Evolutionary conservation across 2,888 invertebrate species (phyloP), one percentile per base, ranked within the genome.

Genomic region (Apamea epomidion): DNA sequence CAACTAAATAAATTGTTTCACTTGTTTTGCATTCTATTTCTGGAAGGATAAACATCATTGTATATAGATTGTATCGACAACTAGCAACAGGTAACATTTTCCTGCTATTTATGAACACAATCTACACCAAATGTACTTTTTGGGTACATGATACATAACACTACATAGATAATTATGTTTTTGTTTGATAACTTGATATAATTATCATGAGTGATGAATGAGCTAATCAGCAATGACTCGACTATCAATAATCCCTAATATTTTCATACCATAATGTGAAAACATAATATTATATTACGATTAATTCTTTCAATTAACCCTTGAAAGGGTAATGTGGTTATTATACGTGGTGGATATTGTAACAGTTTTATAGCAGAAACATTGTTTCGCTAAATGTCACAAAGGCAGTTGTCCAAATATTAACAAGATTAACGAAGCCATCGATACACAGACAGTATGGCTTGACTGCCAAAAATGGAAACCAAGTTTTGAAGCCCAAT

Each of bases 1-100:
- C 76, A 82, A 76, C 62, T 42, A 64, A 76, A 81, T 48, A 83
- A 81, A 81, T 71, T 77, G 67, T 68, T 78, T 29, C 60, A 62
- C 45, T 45, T 45, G 37, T 29, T 48, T 68, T 45, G 21, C 32
- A 73, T 64, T 78, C 84, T 81, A 81, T 81, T 82, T 76, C 32
- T 64, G 62, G 48, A 29, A 6, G 37, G 62, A 69, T 83, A 80
- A 79, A 71, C 32, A 45, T 60, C 18, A 45, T 25, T 4, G 65
- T 42, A 60, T 70, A 69, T 65, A 69, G 65, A 67, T 83, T 45
- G 60, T 85, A 85, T 85, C 85, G 32, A 25, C 71, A 2, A 29
- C 29, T 48, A 48, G 60, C 12, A 71, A 54, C 65, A 71, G 67
- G 71, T 62, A 72, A 68, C 29, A 48, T 72, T 81, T 81, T 72